phyloP scores from a whole-genome alignment of 2,888 invertebrate species.

The Apamea monoglypha region DNA sequence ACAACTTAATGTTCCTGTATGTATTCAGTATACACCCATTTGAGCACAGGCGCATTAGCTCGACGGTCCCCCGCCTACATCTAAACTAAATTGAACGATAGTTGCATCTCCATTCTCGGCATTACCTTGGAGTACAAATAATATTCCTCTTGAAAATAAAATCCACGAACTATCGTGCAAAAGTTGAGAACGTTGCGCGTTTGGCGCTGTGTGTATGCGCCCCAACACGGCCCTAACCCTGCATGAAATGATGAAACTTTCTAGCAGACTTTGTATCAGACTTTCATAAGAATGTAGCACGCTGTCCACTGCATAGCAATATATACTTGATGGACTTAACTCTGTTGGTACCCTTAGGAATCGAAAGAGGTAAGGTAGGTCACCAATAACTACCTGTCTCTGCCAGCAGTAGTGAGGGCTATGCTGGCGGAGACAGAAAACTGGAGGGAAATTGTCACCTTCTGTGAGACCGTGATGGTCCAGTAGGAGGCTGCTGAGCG shows the following conservation, averaged over 20 bases:
- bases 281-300: background rate
- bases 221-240: background rate
- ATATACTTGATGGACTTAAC: background rate
- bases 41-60: background rate
- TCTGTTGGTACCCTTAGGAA: background rate
- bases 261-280: conserved; percentile 2
- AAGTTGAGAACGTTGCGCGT: background rate
- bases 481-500: too few relatives aligned
- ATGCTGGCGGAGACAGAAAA: too few relatives aligned
- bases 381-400: background rate
- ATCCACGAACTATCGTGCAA: background rate
- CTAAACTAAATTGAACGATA: conserved; percentile 2
- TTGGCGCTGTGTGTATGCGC: background rate
- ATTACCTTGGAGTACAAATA: background rate
- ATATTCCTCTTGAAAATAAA: background rate
- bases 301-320: too few relatives aligned
- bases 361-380: background rate
- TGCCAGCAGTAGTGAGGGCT: too few relatives aligned
- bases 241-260: background rate
- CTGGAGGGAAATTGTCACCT: too few relatives aligned
- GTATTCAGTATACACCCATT: background rate
- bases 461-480: too few relatives aligned
- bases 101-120: too few relatives aligned
- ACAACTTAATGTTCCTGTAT: background rate
- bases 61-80: background rate